Evolutionary conservation across 2,888 invertebrate species (phyloP).

Genomic region (Allacma fusca): DNA sequence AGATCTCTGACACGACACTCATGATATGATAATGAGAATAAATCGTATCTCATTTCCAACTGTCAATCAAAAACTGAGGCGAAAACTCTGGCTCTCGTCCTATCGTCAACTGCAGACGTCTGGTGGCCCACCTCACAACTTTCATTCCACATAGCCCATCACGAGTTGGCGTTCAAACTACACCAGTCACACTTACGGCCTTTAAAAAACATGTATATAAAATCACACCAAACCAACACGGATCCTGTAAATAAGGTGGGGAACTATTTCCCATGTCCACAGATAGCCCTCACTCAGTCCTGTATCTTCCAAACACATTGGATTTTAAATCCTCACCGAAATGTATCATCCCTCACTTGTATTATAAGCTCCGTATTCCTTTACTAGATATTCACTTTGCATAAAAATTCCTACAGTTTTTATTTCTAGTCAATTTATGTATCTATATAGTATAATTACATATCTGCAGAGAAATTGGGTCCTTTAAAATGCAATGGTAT

Average conservation of each 20-base stretch:
- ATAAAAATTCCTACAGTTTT: no score
- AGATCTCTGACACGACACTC: constrained; percentile 60
- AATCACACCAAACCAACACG: neutral
- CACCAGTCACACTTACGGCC: constrained; percentile 29
- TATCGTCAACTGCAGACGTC: constrained; percentile 59
- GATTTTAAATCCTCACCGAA: no score
- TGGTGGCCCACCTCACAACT: constrained; percentile 58
- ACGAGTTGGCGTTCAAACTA: constrained; percentile 60
- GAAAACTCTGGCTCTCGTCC: constrained; percentile 22
- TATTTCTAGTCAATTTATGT: no score
- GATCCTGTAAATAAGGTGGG: neutral
- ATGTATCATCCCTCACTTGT: no score
- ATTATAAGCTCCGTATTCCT: no score
- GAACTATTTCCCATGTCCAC: no score
- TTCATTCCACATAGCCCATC: constrained; percentile 51
- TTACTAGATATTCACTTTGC: no score
- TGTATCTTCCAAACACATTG: no score
- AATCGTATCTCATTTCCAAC: constrained; percentile 61
- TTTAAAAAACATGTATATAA: constrained; percentile 15
- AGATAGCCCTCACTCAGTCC: no score
- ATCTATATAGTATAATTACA: no score
- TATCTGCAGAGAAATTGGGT: no score
- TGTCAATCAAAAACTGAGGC: constrained; percentile 59
- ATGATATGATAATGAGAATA: constrained; percentile 62
- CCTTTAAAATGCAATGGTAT: no score